Evolutionary conservation across 1,140 invertebrate genomes (phyloP).

Genomic region (Pseudomyrmex sp.): DNA sequence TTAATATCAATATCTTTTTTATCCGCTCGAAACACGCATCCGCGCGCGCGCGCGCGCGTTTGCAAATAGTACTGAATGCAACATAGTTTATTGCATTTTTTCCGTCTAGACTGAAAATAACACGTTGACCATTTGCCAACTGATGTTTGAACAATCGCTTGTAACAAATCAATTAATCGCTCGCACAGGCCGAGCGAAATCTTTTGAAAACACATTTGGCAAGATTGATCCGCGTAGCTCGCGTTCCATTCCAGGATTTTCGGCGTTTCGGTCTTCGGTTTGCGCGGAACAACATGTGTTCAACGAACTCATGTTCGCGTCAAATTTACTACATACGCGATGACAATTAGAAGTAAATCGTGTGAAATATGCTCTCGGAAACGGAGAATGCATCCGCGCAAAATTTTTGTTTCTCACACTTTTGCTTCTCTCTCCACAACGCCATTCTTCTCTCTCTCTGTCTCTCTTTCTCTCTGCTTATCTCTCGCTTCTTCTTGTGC

Average conservation of each 20-base stretch:
- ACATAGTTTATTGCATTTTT: constrained; percentile 3
- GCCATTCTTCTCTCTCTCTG: background rate
- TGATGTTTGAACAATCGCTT: background rate
- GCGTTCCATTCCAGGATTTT: no score
- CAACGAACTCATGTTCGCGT: background rate
- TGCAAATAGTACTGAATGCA: background rate
- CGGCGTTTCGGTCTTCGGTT: background rate
- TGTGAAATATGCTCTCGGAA: constrained; percentile 13
- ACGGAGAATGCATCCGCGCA: background rate
- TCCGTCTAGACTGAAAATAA: background rate
- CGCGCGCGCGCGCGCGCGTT: background rate
- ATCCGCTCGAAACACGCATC: no score
- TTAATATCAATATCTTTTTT: constrained; percentile 26
- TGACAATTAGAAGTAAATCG: constrained; percentile 4
- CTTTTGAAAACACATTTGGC: constrained; percentile 24
- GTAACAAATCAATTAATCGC: constrained; percentile 27
- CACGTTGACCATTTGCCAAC: no score
- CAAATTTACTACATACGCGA: background rate
- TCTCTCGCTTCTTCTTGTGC: background rate
- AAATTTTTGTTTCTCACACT: background rate
- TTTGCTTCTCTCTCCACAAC: background rate
- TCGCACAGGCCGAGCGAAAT: background rate
- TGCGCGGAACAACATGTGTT: background rate
- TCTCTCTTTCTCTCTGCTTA: constrained; percentile 28
- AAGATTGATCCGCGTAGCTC: background rate